These are phyloP conservation scores for Leuciscus idus DNA, from an alignment of 2,113 vertebrate species.

Conservation along the genomic window DNA sequence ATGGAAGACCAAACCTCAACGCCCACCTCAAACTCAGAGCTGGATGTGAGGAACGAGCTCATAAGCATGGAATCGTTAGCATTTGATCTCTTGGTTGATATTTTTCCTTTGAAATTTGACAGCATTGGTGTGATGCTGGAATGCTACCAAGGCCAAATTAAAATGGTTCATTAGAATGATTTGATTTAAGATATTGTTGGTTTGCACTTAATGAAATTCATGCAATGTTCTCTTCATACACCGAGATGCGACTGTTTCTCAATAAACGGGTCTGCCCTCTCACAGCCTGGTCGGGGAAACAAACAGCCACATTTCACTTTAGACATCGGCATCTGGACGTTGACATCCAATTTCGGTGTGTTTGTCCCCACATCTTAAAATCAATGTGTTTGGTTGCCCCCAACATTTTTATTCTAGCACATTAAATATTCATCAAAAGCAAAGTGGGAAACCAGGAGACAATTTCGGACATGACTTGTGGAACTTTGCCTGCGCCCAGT, in stretches of 20 bases:
- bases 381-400: conserved; percentile 51
- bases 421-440: conserved; percentile 63
- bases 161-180: neutral
- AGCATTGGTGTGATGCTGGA: neutral
- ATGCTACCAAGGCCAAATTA: neutral
- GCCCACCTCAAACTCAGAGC: neutral
- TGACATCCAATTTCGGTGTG: conserved; percentile 52
- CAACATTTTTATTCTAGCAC: conserved; percentile 46
- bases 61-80: neutral
- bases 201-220: neutral
- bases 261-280: neutral
- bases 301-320: conserved; percentile 55
- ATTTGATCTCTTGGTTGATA: neutral
- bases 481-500: conserved; percentile 32
- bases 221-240: neutral
- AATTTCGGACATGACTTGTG: conserved; percentile 44
- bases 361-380: conserved; percentile 48
- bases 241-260: neutral
- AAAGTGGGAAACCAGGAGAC: conserved; percentile 15
- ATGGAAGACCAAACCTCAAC: neutral
- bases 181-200: neutral
- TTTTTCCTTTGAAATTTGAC: neutral
- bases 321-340: conserved; percentile 41
- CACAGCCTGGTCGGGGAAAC: conserved; percentile 11
- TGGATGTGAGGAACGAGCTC: too few species aligned